These are phyloP conservation scores for Spilogale gracilis DNA, from an alignment of 2,113 vertebrate species.

Conservation along the genomic window DNA sequence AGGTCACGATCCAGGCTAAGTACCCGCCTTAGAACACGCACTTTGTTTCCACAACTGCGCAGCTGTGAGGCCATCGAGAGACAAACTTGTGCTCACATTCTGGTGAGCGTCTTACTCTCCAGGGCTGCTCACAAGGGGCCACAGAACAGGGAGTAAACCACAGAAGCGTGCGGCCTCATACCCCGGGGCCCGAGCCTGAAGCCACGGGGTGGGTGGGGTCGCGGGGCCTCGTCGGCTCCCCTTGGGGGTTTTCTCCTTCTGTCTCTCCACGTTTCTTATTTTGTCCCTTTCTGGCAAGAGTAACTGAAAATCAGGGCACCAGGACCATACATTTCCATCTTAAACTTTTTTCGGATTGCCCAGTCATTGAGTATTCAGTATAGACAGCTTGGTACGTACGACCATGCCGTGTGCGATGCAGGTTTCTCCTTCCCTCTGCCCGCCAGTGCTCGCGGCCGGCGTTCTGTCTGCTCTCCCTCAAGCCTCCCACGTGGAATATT, in stretches of 20 bases:
- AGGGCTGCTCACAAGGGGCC: not conserved
- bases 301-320: not conserved
- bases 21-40: too few species aligned
- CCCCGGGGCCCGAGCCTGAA: not conserved
- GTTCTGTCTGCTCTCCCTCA: accelerated
- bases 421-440: not conserved
- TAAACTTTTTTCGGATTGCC: not conserved
- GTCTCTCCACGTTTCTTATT: not conserved
- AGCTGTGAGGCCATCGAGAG: not conserved
- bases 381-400: not conserved
- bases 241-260: too few species aligned
- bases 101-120: not conserved
- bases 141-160: too few species aligned
- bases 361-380: not conserved
- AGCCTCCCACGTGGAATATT: not conserved
- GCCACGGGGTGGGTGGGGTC: too few species aligned
- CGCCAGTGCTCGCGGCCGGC: too few species aligned
- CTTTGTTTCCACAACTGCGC: not conserved
- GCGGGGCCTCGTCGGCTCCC: accelerated
- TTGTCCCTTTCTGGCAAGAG: not conserved
- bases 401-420: not conserved
- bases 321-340: not conserved
- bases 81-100: too few species aligned
- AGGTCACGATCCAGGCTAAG: not conserved
- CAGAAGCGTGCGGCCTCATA: too few species aligned